These are phyloP conservation scores for Prunella fulvescens DNA, from an alignment of 2,113 vertebrate species.

Conservation along the genomic window DNA sequence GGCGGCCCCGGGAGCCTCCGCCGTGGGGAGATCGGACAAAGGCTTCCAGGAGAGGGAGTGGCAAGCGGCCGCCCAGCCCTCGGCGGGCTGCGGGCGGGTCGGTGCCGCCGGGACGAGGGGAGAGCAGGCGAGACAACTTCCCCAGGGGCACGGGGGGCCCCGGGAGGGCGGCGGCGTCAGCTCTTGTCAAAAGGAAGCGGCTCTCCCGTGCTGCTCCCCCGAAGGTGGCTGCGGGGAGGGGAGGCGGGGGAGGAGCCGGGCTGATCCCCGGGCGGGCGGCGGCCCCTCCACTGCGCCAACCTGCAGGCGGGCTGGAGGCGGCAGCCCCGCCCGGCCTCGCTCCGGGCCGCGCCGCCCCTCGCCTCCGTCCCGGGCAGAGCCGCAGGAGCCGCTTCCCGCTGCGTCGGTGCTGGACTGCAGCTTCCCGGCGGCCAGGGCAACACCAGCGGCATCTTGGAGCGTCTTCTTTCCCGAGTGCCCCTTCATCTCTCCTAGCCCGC, in stretches of 20 bases:
- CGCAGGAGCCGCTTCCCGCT: not conserved
- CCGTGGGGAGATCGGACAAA: not conserved
- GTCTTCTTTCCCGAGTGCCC: not conserved
- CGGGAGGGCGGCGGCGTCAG: not conserved
- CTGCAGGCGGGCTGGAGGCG: slow-evolving; percentile 42
- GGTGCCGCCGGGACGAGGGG: not conserved
- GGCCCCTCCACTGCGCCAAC: slow-evolving; percentile 72
- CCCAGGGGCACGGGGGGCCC: not conserved
- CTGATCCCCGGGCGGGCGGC: not conserved
- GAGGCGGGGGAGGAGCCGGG: not conserved
- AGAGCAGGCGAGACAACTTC: not conserved
- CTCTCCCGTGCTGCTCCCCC: not conserved
- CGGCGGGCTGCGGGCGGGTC: not conserved
- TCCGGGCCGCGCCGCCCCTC: not conserved
- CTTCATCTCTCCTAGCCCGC: not conserved
- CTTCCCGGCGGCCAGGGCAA: not conserved
- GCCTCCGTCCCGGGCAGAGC: not conserved
- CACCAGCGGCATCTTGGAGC: slow-evolving; percentile 2
- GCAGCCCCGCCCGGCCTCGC: slow-evolving; percentile 16
- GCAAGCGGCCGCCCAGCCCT: not conserved
- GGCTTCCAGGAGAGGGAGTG: slow-evolving; percentile 1
- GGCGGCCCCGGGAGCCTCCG: not conserved
- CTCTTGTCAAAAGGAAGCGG: not conserved
- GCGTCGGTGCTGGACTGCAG: not conserved
- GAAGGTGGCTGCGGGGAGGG: not conserved